A percentile compares a stretch with the other conserved stretches of the same genome.
These are phyloP conservation scores for Andrena hattorfiana DNA, from an alignment of 2,888 invertebrate species.

Conservation along the genomic window DNA sequence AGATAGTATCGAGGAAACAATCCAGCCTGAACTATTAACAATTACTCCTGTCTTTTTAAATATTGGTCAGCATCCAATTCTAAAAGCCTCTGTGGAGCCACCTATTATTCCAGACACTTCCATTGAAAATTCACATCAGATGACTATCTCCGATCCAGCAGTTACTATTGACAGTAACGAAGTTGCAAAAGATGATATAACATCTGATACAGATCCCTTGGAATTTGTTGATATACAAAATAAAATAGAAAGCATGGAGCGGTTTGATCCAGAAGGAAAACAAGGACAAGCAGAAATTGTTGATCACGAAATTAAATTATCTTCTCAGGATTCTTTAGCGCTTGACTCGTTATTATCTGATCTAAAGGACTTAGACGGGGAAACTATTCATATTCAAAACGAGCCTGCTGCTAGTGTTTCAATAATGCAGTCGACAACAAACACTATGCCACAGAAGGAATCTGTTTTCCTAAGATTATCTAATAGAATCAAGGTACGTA, in stretches of 20 bases:
- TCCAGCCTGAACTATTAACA: constrained; percentile 70
- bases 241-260: constrained; percentile 56
- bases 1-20: constrained; percentile 69
- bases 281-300: constrained; percentile 58
- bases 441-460: constrained; percentile 89
- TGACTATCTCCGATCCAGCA: constrained; percentile 30
- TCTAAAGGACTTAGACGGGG: constrained; percentile 82
- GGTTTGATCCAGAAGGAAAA: constrained; percentile 52
- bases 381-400: constrained; percentile 74
- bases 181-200: constrained; percentile 2
- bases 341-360: constrained; percentile 83
- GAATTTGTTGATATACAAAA: constrained; percentile 40
- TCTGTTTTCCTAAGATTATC: constrained; percentile 98
- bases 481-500: constrained; percentile 95
- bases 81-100: constrained; percentile 68
- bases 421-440: constrained; percentile 81
- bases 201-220: constrained; percentile 30
- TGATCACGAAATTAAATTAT: constrained; percentile 76
- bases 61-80: constrained; percentile 55
- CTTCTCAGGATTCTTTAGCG: constrained; percentile 78
- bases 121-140: constrained; percentile 64
- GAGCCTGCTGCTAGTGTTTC: constrained; percentile 82
- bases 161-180: constrained; percentile 50
- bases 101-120: constrained; percentile 42
- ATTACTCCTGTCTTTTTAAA: constrained; percentile 67